Conservation (phyloP, 2,888 invertebrate genomes). For the Eupithecia exiguata region DNA sequence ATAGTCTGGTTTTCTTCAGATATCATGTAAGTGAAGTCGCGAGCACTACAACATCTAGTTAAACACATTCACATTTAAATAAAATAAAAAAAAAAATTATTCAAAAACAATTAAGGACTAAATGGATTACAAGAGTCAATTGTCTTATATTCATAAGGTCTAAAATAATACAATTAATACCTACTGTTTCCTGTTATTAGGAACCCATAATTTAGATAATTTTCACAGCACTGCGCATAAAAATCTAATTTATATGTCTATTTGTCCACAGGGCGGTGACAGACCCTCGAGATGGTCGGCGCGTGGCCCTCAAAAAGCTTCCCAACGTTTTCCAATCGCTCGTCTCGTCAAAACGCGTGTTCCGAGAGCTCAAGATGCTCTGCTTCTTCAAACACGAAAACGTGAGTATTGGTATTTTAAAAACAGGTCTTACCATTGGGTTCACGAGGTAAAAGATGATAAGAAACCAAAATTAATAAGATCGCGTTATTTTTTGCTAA, state of each 20-base stretch:
- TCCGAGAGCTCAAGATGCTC: conserved; percentile 99
- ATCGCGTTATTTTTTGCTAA: not conserved
- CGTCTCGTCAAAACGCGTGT: conserved; percentile 99
- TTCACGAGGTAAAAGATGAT: not conserved
- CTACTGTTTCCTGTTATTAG: not conserved
- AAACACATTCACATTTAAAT: too few species aligned
- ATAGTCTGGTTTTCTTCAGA: too few species aligned
- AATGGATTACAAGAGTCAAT: too few species aligned
- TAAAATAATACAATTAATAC: too few species aligned
- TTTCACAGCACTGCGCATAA: not conserved
- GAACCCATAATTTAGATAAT: not conserved
- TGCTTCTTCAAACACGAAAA: conserved; percentile 99
- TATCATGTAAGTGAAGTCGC: not conserved
- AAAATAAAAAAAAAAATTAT: too few species aligned
- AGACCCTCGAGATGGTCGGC: conserved; percentile 98
- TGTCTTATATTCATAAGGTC: too few species aligned
- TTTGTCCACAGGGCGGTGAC: conserved; percentile 96
- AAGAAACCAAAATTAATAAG: not conserved
- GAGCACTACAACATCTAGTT: too few species aligned
- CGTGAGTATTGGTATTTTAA: conserved; percentile 86
- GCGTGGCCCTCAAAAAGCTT: conserved; percentile 99
- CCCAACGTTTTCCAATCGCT: conserved; percentile 99
- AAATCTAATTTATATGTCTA: conserved; percentile 16
- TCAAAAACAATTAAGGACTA: too few species aligned
- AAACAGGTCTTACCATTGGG: not conserved